Percentiles rank a stretch among this genome's conserved stretches.
These are phyloP conservation scores for Bagarius yarrelli DNA, from an alignment of 2,113 vertebrate genomes.

Conservation along the genomic window DNA sequence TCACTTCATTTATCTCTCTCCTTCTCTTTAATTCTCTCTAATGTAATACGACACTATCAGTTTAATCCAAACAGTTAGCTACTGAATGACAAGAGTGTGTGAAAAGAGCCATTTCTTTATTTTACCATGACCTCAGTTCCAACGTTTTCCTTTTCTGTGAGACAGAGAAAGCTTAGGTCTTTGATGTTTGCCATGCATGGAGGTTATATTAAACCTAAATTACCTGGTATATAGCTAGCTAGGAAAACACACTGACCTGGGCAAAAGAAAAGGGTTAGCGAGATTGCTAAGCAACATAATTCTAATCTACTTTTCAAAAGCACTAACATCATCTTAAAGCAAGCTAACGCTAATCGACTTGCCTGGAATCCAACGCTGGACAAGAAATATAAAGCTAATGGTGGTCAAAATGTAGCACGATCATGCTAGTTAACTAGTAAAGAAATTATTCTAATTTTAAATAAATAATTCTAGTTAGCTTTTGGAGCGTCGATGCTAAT, in stretches of 20 bases:
- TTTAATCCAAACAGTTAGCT: conserved; percentile 12
- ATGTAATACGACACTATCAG: background rate
- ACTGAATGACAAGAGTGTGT: background rate
- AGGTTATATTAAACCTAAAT: background rate
- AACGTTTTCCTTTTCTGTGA: background rate
- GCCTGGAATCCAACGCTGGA: background rate
- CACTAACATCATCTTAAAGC: background rate
- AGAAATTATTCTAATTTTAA: too few relatives aligned
- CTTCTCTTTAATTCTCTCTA: background rate
- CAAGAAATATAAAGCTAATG: background rate
- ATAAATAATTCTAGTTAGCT: too few relatives aligned
- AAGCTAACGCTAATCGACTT: background rate
- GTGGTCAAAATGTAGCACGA: too few relatives aligned
- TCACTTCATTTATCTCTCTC: conserved; percentile 19
- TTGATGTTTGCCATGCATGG: background rate
- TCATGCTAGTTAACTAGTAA: too few relatives aligned
- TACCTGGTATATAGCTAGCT: background rate
- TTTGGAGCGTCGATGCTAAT: background rate
- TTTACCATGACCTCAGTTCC: conserved; percentile 4
- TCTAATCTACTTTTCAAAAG: background rate
- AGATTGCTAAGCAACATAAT: background rate
- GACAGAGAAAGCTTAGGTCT: background rate
- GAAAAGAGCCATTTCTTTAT: background rate
- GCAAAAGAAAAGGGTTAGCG: too few relatives aligned
- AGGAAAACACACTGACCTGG: too few relatives aligned